phyloP scores from a whole-genome alignment of 2,113 vertebrate genomes.

The Morone chrysops region DNA sequence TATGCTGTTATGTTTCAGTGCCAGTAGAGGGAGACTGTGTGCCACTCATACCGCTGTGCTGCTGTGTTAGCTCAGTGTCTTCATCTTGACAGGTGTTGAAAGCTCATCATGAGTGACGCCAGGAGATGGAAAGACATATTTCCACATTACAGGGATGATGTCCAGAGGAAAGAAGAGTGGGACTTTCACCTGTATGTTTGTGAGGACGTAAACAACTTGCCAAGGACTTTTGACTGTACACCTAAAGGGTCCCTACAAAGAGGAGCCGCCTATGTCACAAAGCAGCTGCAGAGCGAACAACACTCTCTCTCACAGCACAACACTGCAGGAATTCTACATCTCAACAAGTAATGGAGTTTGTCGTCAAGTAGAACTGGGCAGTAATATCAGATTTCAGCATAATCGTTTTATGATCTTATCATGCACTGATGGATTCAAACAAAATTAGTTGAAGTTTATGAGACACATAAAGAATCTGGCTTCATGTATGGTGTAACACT shows the following conservation, averaged over 20 bases:
- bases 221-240: conserved; percentile 29
- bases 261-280: conserved; percentile 23
- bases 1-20: not conserved
- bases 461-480: too few relatives aligned
- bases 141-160: conserved; percentile 39
- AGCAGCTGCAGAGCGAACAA: not conserved
- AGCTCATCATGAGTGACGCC: conserved; percentile 41
- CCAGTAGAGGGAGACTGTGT: conserved; percentile 71
- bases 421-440: not conserved
- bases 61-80: not conserved
- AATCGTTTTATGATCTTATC: not conserved
- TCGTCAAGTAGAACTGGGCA: not conserved
- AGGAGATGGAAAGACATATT: conserved; percentile 55
- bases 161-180: conserved; percentile 40
- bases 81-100: conserved; percentile 49
- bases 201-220: conserved; percentile 3
- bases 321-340: not conserved
- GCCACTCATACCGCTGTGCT: conserved; percentile 19
- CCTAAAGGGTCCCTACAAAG: conserved; percentile 1
- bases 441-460: not conserved
- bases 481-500: too few relatives aligned
- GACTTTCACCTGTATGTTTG: conserved; percentile 8
- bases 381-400: not conserved
- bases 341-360: not conserved
- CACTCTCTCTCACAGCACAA: not conserved